Evolutionary conservation across 2,113 vertebrate species (phyloP).

Genomic region (Ascaphus truei): DNA sequence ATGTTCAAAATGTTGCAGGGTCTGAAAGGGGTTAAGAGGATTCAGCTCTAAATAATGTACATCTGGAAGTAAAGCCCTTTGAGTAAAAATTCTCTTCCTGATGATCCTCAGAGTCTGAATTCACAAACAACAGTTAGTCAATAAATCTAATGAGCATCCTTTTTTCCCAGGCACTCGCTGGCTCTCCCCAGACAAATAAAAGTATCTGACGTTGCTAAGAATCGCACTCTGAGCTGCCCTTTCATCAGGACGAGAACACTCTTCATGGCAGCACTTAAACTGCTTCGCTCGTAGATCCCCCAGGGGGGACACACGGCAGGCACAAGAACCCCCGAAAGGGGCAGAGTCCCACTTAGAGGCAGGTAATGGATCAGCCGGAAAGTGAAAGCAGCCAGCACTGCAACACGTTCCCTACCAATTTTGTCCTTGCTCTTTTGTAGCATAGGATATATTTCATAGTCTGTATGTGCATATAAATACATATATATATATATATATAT

Average conservation of each 20-base stretch:
- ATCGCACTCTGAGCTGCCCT: not conserved
- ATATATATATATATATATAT: no score
- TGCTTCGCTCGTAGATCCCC: not conserved
- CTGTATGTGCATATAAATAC: no score
- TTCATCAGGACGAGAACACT: not conserved
- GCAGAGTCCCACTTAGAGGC: no score
- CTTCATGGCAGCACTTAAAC: not conserved
- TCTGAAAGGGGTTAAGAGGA: not conserved
- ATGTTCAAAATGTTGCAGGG: not conserved
- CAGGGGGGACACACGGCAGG: not conserved
- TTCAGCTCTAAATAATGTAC: no score
- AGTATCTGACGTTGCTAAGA: not conserved
- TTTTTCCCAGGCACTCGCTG: not conserved
- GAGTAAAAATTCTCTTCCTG: not conserved
- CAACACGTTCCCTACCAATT: no score
- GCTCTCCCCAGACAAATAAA: not conserved
- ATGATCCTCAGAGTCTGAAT: not conserved
- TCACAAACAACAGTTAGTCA: not conserved
- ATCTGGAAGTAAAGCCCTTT: not conserved
- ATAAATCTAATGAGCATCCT: no score
- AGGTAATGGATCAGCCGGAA: no score
- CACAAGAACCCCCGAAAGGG: no score
- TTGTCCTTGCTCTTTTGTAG: no score
- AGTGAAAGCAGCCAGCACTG: no score
- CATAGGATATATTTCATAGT: no score